A percentile compares a stretch with the other conserved stretches of the same genome.
These are phyloP conservation scores for Discoglossus pictus DNA, from an alignment of 2,797 vertebrate species.

Conservation along the genomic window DNA sequence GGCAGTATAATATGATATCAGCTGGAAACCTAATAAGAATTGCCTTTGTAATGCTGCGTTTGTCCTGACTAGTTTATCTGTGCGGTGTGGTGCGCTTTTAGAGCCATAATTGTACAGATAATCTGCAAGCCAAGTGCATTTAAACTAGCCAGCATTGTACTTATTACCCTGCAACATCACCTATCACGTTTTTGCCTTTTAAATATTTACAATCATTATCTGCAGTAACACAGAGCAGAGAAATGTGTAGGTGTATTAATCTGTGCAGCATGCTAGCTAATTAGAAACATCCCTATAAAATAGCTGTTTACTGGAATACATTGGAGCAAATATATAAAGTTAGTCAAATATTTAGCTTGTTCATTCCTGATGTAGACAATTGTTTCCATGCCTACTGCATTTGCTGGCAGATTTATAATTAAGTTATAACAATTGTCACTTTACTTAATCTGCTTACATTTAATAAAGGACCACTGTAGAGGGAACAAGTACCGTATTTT, in stretches of 20 bases:
- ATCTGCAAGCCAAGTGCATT: background rate
- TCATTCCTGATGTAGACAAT: no score
- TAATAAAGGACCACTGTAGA: no score
- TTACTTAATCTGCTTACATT: no score
- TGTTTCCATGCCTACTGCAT: no score
- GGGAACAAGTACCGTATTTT: no score
- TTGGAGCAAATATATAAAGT: no score
- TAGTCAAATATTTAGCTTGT: no score
- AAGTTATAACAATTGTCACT: no score
- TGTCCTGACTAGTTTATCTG: conserved; percentile 1
- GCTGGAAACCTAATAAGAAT: conserved; percentile 10
- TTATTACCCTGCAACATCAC: conserved; percentile 6
- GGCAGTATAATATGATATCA: background rate
- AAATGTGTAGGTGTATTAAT: conserved; percentile 1
- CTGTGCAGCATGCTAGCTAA: background rate
- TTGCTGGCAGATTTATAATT: no score
- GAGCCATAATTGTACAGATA: conserved; percentile 29
- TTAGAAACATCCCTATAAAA: no score
- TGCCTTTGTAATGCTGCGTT: background rate
- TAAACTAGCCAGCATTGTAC: conserved; percentile 30
- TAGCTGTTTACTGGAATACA: no score
- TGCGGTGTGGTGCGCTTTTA: conserved; percentile 10
- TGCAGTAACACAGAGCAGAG: fast-evolving
- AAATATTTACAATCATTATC: conserved; percentile 1
- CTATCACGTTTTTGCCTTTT: conserved; percentile 10